phyloP scores from a whole-genome alignment of 2,888 invertebrate species.

The Adineta ricciae region DNA sequence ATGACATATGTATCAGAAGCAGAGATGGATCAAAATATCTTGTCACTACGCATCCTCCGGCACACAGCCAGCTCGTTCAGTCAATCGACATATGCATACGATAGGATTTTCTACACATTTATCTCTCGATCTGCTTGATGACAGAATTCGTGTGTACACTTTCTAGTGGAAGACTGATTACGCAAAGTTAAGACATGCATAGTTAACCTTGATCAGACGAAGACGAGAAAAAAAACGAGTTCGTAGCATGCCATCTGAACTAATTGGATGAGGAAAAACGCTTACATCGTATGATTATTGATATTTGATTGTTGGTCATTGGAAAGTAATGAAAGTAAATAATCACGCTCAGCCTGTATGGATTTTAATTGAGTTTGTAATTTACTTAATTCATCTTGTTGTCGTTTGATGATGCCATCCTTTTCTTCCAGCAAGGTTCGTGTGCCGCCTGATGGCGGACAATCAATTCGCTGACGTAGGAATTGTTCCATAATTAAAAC shows the following conservation, averaged over 20 bases:
- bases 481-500: constrained; percentile 22
- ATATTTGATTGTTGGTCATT: constrained; percentile 1
- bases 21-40: background rate
- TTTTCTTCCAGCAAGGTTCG: constrained; percentile 29
- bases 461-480: constrained; percentile 28
- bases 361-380: constrained; percentile 16
- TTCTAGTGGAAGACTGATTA: background rate
- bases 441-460: constrained; percentile 27
- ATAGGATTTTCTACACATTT: background rate
- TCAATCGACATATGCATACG: background rate
- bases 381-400: constrained; percentile 23
- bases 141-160: background rate
- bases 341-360: constrained; percentile 24
- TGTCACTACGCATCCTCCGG: no score
- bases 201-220: background rate
- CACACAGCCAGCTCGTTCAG: background rate
- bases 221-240: background rate
- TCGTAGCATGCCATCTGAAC: background rate
- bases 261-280: background rate
- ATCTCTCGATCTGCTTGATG: background rate
- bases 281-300: background rate
- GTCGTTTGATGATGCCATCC: constrained; percentile 21
- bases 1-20: background rate
- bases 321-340: constrained; percentile 23
- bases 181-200: background rate